These are phyloP conservation scores for Philonicus albiceps DNA, from an alignment of 2,888 invertebrate species.

Conservation along the genomic window DNA sequence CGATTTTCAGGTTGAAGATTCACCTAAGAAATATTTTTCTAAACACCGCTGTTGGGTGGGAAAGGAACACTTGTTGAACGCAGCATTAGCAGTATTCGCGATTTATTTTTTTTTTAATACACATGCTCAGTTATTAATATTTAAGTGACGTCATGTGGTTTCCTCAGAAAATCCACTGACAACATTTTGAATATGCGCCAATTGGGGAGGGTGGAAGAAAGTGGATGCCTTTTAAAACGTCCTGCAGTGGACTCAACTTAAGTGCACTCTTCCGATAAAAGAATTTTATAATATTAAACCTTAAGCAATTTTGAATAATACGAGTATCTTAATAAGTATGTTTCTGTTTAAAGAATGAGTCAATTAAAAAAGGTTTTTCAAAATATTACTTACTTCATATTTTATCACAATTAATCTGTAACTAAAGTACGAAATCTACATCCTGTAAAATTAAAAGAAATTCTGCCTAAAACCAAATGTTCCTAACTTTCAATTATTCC, in stretches of 20 bases:
- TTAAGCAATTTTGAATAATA: neutral
- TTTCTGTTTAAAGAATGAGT: neutral
- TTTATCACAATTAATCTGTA: too few relatives aligned
- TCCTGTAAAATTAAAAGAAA: too few relatives aligned
- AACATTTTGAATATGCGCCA: conserved; percentile 32
- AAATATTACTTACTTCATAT: too few relatives aligned
- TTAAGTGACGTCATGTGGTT: conserved; percentile 21
- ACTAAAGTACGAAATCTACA: too few relatives aligned
- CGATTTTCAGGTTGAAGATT: neutral
- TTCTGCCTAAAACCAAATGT: too few relatives aligned
- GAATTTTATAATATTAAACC: neutral
- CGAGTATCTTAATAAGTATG: neutral
- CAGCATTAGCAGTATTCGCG: neutral
- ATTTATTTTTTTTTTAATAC: conserved; percentile 1
- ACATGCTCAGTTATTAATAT: conserved; percentile 32
- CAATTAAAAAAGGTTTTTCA: neutral
- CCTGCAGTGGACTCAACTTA: neutral
- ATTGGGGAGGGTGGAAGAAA: neutral
- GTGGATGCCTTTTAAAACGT: neutral
- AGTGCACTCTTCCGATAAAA: neutral
- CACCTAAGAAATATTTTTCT: neutral
- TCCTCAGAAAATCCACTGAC: conserved; percentile 28
- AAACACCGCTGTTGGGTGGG: neutral
- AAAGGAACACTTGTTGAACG: conserved; percentile 29
- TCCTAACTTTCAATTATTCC: too few relatives aligned